A percentile compares a stretch with the other conserved stretches of the same genome.
These are phyloP conservation scores for Hemicentrotus pulcherrimus DNA, from an alignment of 35 echinoderm and acorn worm species.

Conservation along the genomic window DNA sequence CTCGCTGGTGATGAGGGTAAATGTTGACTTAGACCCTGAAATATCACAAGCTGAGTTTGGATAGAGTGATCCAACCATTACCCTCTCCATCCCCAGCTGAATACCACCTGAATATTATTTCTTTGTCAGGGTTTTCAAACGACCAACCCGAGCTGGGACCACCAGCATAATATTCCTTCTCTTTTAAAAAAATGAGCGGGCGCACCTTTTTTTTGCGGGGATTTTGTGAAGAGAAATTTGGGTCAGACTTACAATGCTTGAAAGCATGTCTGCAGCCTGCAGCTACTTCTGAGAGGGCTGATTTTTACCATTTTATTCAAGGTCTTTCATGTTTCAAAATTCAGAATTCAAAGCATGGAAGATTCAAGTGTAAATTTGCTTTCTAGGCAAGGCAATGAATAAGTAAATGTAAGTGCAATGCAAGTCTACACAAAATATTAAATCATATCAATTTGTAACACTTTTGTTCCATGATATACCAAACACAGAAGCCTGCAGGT, in stretches of 20 bases:
- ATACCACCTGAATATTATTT: neutral
- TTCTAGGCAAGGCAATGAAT: neutral
- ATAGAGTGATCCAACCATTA: constrained; percentile 12
- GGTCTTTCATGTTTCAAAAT: neutral
- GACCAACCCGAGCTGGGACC: neutral
- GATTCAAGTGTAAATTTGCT: neutral
- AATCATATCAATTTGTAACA: neutral
- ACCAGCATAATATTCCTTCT: neutral
- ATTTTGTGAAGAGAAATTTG: neutral
- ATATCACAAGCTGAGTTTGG: neutral
- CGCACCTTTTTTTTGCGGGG: neutral
- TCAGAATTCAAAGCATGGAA: neutral
- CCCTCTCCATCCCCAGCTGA: neutral
- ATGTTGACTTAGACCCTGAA: constrained; percentile 17
- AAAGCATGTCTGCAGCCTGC: neutral
- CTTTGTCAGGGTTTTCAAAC: neutral
- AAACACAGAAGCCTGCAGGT: too few species aligned
- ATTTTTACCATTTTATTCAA: neutral
- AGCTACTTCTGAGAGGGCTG: neutral
- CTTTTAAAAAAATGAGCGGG: neutral
- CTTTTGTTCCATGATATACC: neutral
- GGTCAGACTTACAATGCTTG: neutral
- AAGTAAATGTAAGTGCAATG: neutral
- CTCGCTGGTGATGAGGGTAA: neutral
- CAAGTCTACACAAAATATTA: too few species aligned